Evolutionary conservation across 2,888 invertebrate genomes (phyloP).

Genomic region (Saturnia pavonia): DNA sequence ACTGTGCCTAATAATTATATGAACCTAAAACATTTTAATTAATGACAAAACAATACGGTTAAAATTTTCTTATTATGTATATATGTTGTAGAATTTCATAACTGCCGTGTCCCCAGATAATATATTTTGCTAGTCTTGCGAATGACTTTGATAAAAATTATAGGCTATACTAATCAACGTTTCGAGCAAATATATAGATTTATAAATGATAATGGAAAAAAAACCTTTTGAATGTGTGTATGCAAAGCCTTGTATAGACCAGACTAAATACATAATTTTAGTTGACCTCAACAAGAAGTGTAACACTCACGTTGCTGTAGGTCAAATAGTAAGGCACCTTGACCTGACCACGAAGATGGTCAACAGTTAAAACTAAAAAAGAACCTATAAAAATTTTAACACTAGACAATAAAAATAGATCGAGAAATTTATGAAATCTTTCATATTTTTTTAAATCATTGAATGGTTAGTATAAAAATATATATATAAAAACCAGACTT

Average conservation of each 20-base stretch:
- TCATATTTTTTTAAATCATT: no score
- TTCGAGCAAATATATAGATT: not conserved
- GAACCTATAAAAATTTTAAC: not conserved
- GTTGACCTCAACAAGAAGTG: not conserved
- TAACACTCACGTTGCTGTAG: not conserved
- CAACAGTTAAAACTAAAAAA: not conserved
- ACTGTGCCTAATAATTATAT: no score
- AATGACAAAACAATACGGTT: no score
- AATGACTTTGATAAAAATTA: not conserved
- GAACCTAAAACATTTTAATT: no score
- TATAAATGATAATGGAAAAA: not conserved
- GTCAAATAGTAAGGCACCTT: not conserved
- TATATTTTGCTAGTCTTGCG: no score
- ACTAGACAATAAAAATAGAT: no score
- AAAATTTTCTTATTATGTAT: no score
- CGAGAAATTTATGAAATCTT: no score
- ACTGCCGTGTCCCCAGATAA: no score
- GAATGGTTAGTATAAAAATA: no score
- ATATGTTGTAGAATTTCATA: no score
- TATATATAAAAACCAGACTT: conserved; percentile 55
- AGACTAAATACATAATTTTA: not conserved
- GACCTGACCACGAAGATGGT: not conserved
- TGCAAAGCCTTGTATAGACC: not conserved
- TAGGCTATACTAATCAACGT: not conserved
- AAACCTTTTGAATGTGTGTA: not conserved